Percentiles rank a stretch among this genome's conserved stretches.
Conservation (phyloP, 2,888 invertebrate species). For the Nymphalis urticae region DNA sequence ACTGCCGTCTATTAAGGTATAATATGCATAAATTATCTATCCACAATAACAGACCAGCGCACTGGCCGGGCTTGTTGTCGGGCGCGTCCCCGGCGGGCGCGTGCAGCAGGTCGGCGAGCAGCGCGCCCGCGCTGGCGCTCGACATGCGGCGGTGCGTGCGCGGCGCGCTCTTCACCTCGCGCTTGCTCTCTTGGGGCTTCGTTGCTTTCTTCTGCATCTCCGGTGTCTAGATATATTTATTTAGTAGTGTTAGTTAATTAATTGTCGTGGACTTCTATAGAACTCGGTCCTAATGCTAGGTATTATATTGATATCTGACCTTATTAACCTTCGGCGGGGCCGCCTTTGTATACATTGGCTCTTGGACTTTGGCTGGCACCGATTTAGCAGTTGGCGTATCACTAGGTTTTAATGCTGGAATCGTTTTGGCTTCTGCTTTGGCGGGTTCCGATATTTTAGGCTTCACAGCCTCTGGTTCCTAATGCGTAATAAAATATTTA, state of each 20-base stretch:
- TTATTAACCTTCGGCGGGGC: constrained; percentile 65
- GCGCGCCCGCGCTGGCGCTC: constrained; percentile 58
- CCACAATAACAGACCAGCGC: neutral
- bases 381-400: constrained; percentile 64
- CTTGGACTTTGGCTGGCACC: constrained; percentile 67
- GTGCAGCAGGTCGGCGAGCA: constrained; percentile 68
- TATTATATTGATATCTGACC: constrained; percentile 44
- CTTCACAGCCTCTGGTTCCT: constrained; percentile 67
- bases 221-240: constrained; percentile 42
- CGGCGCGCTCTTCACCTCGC: constrained; percentile 59
- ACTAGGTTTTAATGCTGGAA: constrained; percentile 61
- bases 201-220: constrained; percentile 58
- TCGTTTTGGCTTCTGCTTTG: constrained; percentile 67
- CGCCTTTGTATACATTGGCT: constrained; percentile 71
- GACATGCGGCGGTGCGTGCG: constrained; percentile 59
- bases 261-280: too few relatives aligned
- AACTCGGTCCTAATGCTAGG: too few relatives aligned
- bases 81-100: constrained; percentile 59
- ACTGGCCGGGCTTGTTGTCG: neutral
- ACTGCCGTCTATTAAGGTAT: too few relatives aligned
- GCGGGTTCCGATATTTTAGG: constrained; percentile 57
- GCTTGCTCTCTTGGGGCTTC: constrained; percentile 53
- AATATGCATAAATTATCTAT: neutral
- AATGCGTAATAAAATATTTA: neutral
- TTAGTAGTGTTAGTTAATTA: too few relatives aligned